phyloP scores from a whole-genome alignment of 2,113 vertebrate genomes.

The Zosterops lateralis region DNA sequence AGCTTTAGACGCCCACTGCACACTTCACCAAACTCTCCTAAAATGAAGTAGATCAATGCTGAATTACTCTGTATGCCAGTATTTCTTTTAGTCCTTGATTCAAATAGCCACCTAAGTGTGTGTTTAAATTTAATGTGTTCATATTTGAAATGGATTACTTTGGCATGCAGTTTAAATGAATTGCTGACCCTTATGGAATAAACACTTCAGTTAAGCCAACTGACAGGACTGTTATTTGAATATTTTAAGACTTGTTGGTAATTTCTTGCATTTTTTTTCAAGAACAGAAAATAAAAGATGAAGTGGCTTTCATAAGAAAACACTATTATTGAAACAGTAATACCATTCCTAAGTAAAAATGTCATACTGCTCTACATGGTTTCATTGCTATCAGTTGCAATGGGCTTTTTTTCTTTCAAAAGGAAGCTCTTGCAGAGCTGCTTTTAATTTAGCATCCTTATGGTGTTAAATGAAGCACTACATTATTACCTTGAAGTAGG shows the following conservation, averaged over 20 bases:
- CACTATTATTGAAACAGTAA: background rate
- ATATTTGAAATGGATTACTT: background rate
- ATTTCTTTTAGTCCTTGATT: background rate
- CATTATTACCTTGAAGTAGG: constrained; percentile 17
- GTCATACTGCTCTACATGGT: background rate
- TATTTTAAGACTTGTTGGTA: background rate
- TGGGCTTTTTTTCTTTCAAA: background rate
- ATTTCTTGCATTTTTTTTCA: background rate
- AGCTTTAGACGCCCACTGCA: constrained; percentile 96
- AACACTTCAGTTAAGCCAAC: background rate
- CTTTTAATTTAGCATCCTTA: constrained; percentile 48
- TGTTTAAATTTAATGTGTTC: background rate
- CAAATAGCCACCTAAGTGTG: background rate
- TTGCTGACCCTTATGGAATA: background rate
- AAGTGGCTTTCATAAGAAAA: background rate
- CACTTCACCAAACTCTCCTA: constrained; percentile 98
- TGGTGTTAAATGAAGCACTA: constrained; percentile 40
- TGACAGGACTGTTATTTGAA: background rate
- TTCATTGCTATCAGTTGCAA: background rate
- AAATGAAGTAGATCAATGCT: constrained; percentile 8
- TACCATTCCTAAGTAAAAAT: background rate
- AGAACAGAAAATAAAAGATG: background rate
- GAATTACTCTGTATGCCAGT: background rate
- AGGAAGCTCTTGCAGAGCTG: background rate
- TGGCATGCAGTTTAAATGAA: background rate